Evolutionary conservation across 2,797 vertebrate species (phyloP), one percentile per base, ranked within the genome.

Genomic region (Danio choprae): DNA sequence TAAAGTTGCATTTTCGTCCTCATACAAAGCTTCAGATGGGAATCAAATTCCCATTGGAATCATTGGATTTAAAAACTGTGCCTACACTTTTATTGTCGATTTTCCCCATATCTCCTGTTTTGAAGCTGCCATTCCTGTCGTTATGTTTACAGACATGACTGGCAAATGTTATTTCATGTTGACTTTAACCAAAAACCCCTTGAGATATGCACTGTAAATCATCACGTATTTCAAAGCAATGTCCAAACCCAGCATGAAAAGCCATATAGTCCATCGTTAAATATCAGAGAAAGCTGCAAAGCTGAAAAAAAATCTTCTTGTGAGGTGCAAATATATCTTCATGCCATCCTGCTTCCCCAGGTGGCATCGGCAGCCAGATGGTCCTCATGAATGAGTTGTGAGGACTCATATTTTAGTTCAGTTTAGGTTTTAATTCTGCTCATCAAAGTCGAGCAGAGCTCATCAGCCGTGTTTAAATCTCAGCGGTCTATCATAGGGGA

Each of bases 281-380:
- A 50, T 53, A 60, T 40, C 16, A 29, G 38, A 51, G 44, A 50
- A 71, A 60, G 41, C 43, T 53, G 6, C 29, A 9, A 74, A 75
- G 41, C 55, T 63, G 22, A 20, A 48, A 40, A 65, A 70, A 29
- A 29, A 29, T 44, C 4, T 20, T 41, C 50, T 60, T 59, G 48
- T 36, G 51, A 68, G 60, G 18, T 15, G 41, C 55, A 73, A 73
- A 55, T 50, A 38, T 50, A 16, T 69, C 43, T 16, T 71, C 43
- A 8, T 18, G 58, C 13, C 60, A 18, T 44, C 18, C 73, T 20
- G 18, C 56, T 62, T 72, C 77, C 56, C 29, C 55, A 62, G 77
- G 67, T 58, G 64, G 55, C 69, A 65, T 41, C 51, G 72, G 50
- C 62, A 70, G 29, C 55, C 84, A 81, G 81, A 75, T 81, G 81